Percentiles rank a stretch among this genome's conserved stretches.
These are phyloP conservation scores for Caenorhabditis sp. DNA, from an alignment of 2,888 invertebrate genomes.

Conservation along the genomic window DNA sequence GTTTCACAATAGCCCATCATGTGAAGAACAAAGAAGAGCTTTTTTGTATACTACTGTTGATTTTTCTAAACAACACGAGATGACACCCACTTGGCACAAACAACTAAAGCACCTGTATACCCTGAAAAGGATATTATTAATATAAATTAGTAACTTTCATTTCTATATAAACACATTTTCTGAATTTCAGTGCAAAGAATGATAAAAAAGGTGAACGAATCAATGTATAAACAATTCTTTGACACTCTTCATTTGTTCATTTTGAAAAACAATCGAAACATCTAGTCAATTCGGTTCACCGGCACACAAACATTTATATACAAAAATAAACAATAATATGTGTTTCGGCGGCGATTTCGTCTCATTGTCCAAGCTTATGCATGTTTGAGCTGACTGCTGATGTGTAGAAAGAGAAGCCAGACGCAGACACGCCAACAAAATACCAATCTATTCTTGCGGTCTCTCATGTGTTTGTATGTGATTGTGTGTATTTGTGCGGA, in stretches of 20 bases:
- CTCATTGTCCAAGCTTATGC: conserved; percentile 1
- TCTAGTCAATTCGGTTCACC: neutral
- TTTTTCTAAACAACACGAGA: too few species aligned
- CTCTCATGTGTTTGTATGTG: neutral
- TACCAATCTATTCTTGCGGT: neutral
- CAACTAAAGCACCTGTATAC: too few species aligned
- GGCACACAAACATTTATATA: neutral
- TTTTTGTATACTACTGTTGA: too few species aligned
- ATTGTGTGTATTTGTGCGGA: neutral
- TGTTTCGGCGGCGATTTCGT: neutral
- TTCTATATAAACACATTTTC: too few species aligned
- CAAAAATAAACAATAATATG: neutral
- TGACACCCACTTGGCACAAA: too few species aligned
- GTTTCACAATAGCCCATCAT: too few species aligned
- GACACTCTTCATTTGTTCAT: neutral
- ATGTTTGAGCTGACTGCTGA: neutral
- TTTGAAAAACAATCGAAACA: conserved; percentile 3
- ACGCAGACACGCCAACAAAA: neutral
- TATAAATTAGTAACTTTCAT: too few species aligned
- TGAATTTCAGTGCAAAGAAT: too few species aligned
- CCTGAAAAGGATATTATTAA: too few species aligned
- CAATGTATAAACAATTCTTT: too few species aligned
- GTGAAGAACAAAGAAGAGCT: too few species aligned
- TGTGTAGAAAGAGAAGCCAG: neutral
- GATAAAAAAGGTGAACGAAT: too few species aligned